Evolutionary conservation across 2,888 invertebrate genomes (phyloP).

Genomic region (Drosophila vallismaia): DNA sequence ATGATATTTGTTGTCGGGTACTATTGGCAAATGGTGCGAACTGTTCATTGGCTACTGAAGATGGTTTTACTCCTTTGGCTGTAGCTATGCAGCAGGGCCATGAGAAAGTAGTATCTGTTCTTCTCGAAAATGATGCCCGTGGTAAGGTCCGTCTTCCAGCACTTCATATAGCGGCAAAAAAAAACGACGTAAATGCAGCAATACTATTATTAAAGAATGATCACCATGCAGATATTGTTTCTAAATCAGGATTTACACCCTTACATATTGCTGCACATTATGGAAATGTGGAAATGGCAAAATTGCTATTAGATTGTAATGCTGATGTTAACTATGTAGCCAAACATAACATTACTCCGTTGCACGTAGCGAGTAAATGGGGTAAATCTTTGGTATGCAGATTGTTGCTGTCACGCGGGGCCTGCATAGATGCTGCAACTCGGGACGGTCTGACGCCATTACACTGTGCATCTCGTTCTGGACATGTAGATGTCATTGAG

Average conservation of each 20-base stretch:
- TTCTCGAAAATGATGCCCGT: slow-evolving; percentile 97
- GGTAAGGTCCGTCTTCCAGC: slow-evolving; percentile 98
- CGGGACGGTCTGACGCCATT: slow-evolving; percentile 97
- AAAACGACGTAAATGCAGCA: slow-evolving; percentile 98
- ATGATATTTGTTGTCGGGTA: slow-evolving; percentile 96
- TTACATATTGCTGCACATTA: slow-evolving; percentile 99
- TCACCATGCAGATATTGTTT: slow-evolving; percentile 98
- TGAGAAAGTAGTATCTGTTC: slow-evolving; percentile 97
- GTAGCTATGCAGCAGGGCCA: slow-evolving; percentile 99
- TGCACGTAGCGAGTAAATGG: slow-evolving; percentile 99
- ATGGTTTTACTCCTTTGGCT: slow-evolving; percentile 98
- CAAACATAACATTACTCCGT: slow-evolving; percentile 98
- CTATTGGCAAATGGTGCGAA: slow-evolving; percentile 96
- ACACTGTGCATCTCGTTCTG: slow-evolving; percentile 98
- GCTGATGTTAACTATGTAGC: slow-evolving; percentile 98
- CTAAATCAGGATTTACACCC: slow-evolving; percentile 99
- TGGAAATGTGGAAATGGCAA: slow-evolving; percentile 97
- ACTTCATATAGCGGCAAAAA: slow-evolving; percentile 99
- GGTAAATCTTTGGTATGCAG: slow-evolving; percentile 97
- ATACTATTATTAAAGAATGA: slow-evolving; percentile 96
- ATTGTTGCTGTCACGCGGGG: slow-evolving; percentile 93
- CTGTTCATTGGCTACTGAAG: slow-evolving; percentile 98
- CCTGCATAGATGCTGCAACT: slow-evolving; percentile 96
- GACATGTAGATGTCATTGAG: slow-evolving; percentile 97
- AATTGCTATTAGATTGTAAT: slow-evolving; percentile 93